Percentiles rank a stretch among this genome's conserved stretches.
phyloP scores from a whole-genome alignment of 2,888 invertebrate species.

The Petrolisthes cinctipes region DNA sequence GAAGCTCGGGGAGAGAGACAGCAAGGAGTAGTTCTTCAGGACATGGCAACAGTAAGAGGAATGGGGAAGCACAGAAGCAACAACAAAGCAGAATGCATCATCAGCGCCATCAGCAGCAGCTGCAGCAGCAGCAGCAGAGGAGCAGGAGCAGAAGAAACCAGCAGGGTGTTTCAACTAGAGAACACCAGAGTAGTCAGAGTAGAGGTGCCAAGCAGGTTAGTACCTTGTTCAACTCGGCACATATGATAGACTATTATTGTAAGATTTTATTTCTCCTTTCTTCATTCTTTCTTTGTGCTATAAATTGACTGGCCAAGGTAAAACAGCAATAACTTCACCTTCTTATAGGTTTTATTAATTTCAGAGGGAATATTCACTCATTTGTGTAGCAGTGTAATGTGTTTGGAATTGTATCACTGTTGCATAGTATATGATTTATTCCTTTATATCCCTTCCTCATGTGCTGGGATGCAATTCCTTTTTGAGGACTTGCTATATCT shows the following conservation, averaged over 20 bases:
- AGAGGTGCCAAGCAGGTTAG: constrained; percentile 20
- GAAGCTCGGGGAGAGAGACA: constrained; percentile 27
- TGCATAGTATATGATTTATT: too few species aligned
- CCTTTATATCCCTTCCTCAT: too few species aligned
- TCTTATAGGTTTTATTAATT: too few species aligned
- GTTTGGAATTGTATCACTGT: too few species aligned
- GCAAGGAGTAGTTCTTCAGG: constrained; percentile 3
- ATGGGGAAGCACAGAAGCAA: constrained; percentile 4
- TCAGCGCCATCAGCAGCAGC: constrained; percentile 20
- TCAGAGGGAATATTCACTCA: too few species aligned
- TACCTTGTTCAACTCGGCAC: neutral
- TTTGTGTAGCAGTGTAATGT: too few species aligned
- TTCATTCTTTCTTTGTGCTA: neutral
- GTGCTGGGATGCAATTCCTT: too few species aligned
- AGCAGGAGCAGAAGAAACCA: constrained; percentile 27
- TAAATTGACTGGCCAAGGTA: too few species aligned
- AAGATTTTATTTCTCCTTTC: neutral
- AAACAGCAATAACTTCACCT: too few species aligned
- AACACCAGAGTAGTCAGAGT: neutral
- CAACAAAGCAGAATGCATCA: constrained; percentile 23
- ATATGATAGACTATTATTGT: too few species aligned
- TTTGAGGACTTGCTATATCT: too few species aligned
- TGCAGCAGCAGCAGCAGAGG: neutral
- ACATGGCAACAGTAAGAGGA: neutral
- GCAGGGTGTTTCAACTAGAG: constrained; percentile 27